A percentile compares a stretch with the other conserved stretches of the same genome.
These are phyloP conservation scores for Onychomys torridus DNA, from an alignment of 2,797 vertebrate species.

Conservation along the genomic window DNA sequence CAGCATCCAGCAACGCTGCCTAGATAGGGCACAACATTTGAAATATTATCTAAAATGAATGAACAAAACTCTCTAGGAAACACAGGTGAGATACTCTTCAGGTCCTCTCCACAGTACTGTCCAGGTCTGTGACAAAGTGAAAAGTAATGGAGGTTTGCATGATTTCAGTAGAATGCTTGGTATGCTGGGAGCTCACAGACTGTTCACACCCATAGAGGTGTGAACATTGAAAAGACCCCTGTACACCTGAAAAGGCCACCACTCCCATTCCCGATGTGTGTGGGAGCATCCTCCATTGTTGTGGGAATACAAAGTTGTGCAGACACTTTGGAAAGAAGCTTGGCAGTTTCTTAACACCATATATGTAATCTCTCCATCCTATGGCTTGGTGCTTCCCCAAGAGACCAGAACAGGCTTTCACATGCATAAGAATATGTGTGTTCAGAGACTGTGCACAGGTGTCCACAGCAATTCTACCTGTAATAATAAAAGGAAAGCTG, in stretches of 20 bases:
- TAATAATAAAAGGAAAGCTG: neutral
- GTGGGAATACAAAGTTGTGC: fast-evolving
- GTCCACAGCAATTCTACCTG: neutral
- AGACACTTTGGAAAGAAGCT: neutral
- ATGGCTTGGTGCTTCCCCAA: neutral
- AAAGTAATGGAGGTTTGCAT: neutral
- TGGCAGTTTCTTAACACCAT: fast-evolving
- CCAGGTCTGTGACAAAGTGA: neutral
- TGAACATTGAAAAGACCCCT: neutral
- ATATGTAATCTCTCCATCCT: fast-evolving
- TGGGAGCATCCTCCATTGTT: fast-evolving
- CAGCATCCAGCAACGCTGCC: neutral
- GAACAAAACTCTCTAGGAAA: neutral
- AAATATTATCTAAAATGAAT: neutral
- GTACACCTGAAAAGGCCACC: too few species aligned
- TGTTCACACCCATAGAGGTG: too few species aligned
- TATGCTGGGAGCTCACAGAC: neutral
- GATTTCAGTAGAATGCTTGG: neutral
- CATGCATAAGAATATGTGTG: neutral
- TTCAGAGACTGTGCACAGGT: neutral
- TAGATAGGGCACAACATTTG: neutral
- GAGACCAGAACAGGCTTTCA: neutral
- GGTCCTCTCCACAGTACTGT: neutral
- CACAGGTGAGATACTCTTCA: fast-evolving
- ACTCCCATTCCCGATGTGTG: fast-evolving